Evolutionary conservation across 2,797 vertebrate genomes (phyloP).

Genomic region (Oryzias dopingdopingensis): DNA sequence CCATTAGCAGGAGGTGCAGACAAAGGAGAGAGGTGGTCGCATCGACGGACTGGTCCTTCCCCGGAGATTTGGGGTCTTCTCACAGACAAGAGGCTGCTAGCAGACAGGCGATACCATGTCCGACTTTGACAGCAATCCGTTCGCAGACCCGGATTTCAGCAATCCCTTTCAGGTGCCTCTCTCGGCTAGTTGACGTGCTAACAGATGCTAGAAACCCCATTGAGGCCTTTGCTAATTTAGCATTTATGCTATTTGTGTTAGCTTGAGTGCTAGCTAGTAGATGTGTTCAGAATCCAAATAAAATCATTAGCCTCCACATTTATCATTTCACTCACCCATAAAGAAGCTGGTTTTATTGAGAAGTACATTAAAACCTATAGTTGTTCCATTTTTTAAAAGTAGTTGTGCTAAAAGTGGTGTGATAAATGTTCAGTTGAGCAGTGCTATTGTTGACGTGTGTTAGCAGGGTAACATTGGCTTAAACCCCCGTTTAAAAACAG

Average conservation of each 20-base stretch:
- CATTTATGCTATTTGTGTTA: slow-evolving; percentile 18
- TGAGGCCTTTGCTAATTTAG: slow-evolving; percentile 30
- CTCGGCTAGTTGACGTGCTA: slow-evolving; percentile 36
- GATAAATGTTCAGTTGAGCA: background rate
- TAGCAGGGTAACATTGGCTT: slow-evolving; percentile 24
- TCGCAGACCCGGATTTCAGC: slow-evolving; percentile 96
- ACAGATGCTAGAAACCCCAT: slow-evolving; percentile 20
- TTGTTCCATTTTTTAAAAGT: background rate
- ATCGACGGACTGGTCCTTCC: slow-evolving; percentile 30
- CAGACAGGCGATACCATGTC: slow-evolving; percentile 80
- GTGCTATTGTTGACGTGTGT: slow-evolving; percentile 20
- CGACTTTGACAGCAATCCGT: slow-evolving; percentile 97
- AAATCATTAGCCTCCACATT: background rate
- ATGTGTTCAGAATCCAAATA: background rate
- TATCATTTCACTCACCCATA: background rate
- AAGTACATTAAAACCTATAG: background rate
- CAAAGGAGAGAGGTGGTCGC: slow-evolving; percentile 45
- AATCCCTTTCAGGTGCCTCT: slow-evolving; percentile 88
- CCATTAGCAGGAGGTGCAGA: slow-evolving; percentile 61
- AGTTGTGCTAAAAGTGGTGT: background rate
- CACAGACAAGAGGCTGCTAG: slow-evolving; percentile 17
- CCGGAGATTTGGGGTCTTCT: slow-evolving; percentile 41
- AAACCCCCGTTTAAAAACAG: slow-evolving; percentile 32
- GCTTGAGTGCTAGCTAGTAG: slow-evolving; percentile 10
- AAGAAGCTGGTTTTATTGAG: background rate